A percentile compares a stretch with the other conserved stretches of the same genome.
These are phyloP conservation scores for Noctua janthe DNA, from an alignment of 2,888 invertebrate genomes.

Conservation along the genomic window DNA sequence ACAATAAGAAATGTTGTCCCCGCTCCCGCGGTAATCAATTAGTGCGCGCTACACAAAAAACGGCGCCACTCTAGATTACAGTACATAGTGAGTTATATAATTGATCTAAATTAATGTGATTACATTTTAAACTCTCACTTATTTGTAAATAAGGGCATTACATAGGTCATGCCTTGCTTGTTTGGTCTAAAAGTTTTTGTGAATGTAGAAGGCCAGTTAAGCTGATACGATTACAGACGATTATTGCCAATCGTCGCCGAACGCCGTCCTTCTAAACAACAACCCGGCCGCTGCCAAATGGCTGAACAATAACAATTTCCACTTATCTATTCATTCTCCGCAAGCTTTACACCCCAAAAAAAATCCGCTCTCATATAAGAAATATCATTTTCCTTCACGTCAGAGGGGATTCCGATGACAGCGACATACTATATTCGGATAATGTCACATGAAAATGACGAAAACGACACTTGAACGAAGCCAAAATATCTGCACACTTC, in stretches of 20 bases:
- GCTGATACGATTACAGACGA: slow-evolving; percentile 8
- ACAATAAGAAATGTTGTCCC: background rate
- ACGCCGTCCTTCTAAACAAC: slow-evolving; percentile 11
- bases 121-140: background rate
- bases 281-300: slow-evolving; percentile 32
- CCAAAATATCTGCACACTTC: slow-evolving; percentile 21
- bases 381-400: slow-evolving; percentile 70
- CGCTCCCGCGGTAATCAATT: background rate
- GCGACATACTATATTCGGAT: slow-evolving; percentile 71
- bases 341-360: slow-evolving; percentile 44
- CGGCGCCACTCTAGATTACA: background rate
- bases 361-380: slow-evolving; percentile 64
- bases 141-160: background rate
- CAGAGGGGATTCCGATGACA: slow-evolving; percentile 70
- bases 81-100: background rate
- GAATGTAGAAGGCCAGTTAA: slow-evolving; percentile 19
- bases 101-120: background rate
- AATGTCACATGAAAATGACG: slow-evolving; percentile 72
- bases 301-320: slow-evolving; percentile 56
- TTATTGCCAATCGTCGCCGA: slow-evolving; percentile 25
- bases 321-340: slow-evolving; percentile 56
- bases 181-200: slow-evolving; percentile 2
- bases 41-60: slow-evolving; percentile 17
- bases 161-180: background rate
- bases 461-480: slow-evolving; percentile 66